Evolutionary conservation across 1,140 invertebrate species (phyloP).

Genomic region (Pachypeltis micranthus): DNA sequence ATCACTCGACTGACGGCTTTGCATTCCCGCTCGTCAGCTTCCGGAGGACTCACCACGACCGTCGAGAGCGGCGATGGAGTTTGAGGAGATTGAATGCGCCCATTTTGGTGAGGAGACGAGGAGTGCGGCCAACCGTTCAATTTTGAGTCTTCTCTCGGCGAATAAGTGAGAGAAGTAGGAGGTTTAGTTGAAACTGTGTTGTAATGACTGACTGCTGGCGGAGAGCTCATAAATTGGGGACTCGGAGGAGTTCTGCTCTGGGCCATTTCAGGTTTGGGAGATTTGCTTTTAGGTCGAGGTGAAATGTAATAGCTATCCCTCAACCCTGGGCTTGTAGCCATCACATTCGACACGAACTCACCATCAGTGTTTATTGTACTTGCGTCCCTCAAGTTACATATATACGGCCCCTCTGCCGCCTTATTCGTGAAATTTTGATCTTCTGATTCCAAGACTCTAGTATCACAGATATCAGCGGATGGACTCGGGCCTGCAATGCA

Average conservation of each 20-base stretch:
- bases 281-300: neutral
- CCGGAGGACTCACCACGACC: neutral
- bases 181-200: neutral
- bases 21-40: slow-evolving; percentile 16
- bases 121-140: neutral
- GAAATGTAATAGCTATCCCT: slow-evolving; percentile 9
- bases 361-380: slow-evolving; percentile 9
- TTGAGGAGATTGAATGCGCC: neutral
- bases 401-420: neutral
- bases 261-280: neutral
- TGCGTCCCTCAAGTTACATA: slow-evolving; percentile 7
- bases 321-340: slow-evolving; percentile 1
- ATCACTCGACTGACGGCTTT: slow-evolving; percentile 29
- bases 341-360: slow-evolving; percentile 8
- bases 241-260: too few species aligned
- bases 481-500: too few species aligned
- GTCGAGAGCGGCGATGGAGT: neutral
- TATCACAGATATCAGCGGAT: neutral
- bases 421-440: neutral
- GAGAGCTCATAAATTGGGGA: too few species aligned
- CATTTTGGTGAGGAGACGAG: slow-evolving; percentile 7
- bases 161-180: neutral
- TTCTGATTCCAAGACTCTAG: neutral
- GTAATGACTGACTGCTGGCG: too few species aligned
- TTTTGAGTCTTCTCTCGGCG: neutral